Conservation (phyloP, 2,113 vertebrate species). For the Girardinichthys multiradiatus region DNA sequence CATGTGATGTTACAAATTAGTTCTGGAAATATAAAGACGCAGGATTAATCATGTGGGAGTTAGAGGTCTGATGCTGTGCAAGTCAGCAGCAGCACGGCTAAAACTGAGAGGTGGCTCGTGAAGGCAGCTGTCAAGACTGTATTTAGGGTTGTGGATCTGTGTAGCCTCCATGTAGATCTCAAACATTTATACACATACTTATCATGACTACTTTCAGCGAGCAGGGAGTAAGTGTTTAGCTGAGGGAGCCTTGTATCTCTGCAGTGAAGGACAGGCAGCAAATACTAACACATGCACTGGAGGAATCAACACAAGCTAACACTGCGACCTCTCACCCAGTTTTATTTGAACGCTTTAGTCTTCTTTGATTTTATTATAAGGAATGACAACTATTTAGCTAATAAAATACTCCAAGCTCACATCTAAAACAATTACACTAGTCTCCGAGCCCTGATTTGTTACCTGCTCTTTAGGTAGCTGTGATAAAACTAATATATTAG, state of each 20-base stretch:
- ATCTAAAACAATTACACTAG: background rate
- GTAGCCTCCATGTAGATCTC: background rate
- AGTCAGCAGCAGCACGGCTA: background rate
- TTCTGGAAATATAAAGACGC: background rate
- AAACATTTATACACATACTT: background rate
- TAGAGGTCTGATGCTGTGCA: too few species aligned
- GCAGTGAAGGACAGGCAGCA: background rate
- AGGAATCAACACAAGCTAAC: background rate
- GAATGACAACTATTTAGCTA: background rate
- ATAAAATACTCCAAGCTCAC: background rate
- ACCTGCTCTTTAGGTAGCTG: background rate
- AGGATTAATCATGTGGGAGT: background rate
- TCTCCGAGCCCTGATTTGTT: background rate
- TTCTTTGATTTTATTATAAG: background rate
- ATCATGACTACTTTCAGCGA: background rate
- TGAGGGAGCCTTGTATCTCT: too few species aligned
- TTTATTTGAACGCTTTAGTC: background rate
- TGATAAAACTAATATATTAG: background rate
- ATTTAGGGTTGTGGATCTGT: too few species aligned
- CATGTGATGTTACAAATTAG: too few species aligned
- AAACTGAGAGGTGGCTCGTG: background rate
- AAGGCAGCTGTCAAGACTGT: background rate
- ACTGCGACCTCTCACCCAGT: slow-evolving; percentile 1
- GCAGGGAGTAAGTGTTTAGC: too few species aligned
- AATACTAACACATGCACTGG: too few species aligned